These are phyloP conservation scores for Drepana arcuata DNA, from an alignment of 1,140 invertebrate species.

Conservation along the genomic window DNA sequence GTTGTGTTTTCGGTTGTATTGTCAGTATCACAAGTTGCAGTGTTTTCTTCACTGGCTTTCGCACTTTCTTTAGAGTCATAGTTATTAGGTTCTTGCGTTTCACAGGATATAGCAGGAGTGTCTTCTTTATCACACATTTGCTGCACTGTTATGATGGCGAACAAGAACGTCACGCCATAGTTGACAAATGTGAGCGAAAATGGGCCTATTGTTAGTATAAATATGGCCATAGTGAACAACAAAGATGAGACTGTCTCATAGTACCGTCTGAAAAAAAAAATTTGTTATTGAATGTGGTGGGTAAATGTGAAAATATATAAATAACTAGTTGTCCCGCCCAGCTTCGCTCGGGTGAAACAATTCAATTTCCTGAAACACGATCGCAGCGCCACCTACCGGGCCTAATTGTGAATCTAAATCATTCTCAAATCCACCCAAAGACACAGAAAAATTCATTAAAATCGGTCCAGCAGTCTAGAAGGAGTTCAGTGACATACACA, in stretches of 20 bases:
- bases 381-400: too few species aligned
- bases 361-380: too few species aligned
- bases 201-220: constrained; percentile 70
- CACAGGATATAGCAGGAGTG: neutral
- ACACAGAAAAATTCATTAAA: too few species aligned
- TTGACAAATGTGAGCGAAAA: constrained; percentile 73
- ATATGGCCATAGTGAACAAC: constrained; percentile 64
- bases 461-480: too few species aligned
- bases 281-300: too few species aligned
- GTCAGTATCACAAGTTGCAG: neutral
- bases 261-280: constrained; percentile 58
- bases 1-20: neutral
- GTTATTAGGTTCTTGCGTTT: constrained; percentile 1
- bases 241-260: constrained; percentile 64
- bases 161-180: constrained; percentile 69
- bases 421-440: too few species aligned
- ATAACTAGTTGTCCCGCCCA: too few species aligned
- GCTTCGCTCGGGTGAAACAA: too few species aligned
- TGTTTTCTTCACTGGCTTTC: neutral
- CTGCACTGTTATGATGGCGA: constrained; percentile 70
- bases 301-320: too few species aligned
- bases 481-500: too few species aligned
- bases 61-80: constrained; percentile 6
- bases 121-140: constrained; percentile 54
- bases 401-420: too few species aligned